Evolutionary conservation across 2,797 vertebrate genomes (phyloP).

Genomic region (Miichthys miiuy): DNA sequence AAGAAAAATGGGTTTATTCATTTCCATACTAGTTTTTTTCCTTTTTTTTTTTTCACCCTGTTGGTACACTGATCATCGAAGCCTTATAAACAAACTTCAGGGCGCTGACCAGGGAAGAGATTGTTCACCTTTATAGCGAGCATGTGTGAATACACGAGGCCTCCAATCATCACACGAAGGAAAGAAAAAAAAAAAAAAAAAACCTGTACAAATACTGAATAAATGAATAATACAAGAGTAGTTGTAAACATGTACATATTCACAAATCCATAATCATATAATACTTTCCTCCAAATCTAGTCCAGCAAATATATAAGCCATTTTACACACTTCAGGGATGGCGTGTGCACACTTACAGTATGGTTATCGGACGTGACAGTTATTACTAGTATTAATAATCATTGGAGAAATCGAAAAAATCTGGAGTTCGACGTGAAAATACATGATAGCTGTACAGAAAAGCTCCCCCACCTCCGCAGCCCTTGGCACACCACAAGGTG

Average conservation of each 20-base stretch:
- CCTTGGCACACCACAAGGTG: slow-evolving; percentile 53
- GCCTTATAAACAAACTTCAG: slow-evolving; percentile 53
- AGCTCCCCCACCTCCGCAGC: slow-evolving; percentile 53
- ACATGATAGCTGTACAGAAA: slow-evolving; percentile 57
- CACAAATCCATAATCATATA: slow-evolving; percentile 76
- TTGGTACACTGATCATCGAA: slow-evolving; percentile 66
- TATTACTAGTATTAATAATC: slow-evolving; percentile 58
- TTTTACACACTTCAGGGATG: slow-evolving; percentile 57
- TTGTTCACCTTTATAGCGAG: slow-evolving; percentile 65
- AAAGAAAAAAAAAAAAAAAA: slow-evolving; percentile 51
- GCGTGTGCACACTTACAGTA: slow-evolving; percentile 51
- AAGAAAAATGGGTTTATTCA: slow-evolving; percentile 83
- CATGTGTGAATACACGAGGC: slow-evolving; percentile 59
- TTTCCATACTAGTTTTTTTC: slow-evolving; percentile 64
- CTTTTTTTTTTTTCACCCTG: slow-evolving; percentile 57
- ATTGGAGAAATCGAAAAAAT: slow-evolving; percentile 64
- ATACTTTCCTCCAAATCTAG: slow-evolving; percentile 35
- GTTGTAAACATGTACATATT: slow-evolving; percentile 85
- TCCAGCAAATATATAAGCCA: slow-evolving; percentile 65
- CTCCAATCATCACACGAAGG: slow-evolving; percentile 71
- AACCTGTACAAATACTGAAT: slow-evolving; percentile 86
- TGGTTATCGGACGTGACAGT: slow-evolving; percentile 51
- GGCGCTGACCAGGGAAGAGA: slow-evolving; percentile 56
- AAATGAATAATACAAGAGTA: slow-evolving; percentile 81
- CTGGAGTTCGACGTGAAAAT: slow-evolving; percentile 54